Percentiles rank a stretch among this genome's conserved stretches.
Evolutionary conservation across 2,797 vertebrate genomes (phyloP).

Genomic region (Amazona finschi): DNA sequence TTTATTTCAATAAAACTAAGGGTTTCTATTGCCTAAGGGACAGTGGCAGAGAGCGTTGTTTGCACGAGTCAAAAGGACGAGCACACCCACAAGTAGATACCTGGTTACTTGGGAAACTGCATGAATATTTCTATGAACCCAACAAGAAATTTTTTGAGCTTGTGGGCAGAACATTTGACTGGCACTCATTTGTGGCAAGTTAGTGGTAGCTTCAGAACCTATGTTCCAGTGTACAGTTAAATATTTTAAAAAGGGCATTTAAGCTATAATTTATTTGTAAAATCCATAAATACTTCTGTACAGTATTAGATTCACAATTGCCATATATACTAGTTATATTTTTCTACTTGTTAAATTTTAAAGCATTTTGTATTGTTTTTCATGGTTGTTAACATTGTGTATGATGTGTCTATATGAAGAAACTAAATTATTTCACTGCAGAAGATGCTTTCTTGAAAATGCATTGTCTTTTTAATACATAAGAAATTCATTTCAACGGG

Average conservation of each 20-base stretch:
- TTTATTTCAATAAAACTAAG: constrained; percentile 97
- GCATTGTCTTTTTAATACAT: constrained; percentile 67
- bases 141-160: constrained; percentile 94
- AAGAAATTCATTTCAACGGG: constrained; percentile 53
- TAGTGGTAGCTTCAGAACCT: constrained; percentile 1
- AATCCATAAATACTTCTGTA: constrained; percentile 78
- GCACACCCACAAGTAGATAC: constrained; percentile 87
- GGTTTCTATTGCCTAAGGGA: constrained; percentile 96
- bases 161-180: constrained; percentile 92
- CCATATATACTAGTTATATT: constrained; percentile 88
- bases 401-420: constrained; percentile 76
- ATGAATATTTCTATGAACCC: constrained; percentile 90
- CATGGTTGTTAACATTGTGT: constrained; percentile 80
- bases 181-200: constrained; percentile 78
- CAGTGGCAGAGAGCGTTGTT: constrained; percentile 87
- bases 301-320: constrained; percentile 80
- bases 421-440: constrained; percentile 74
- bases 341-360: constrained; percentile 86
- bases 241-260: constrained; percentile 70
- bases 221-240: constrained; percentile 47
- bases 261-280: constrained; percentile 85
- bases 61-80: constrained; percentile 94
- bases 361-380: constrained; percentile 83
- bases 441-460: constrained; percentile 61
- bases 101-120: constrained; percentile 85